Percentiles rank a stretch among this genome's conserved stretches.
phyloP scores from a whole-genome alignment of 1,140 invertebrate species.

The Adelges cooleyi region DNA sequence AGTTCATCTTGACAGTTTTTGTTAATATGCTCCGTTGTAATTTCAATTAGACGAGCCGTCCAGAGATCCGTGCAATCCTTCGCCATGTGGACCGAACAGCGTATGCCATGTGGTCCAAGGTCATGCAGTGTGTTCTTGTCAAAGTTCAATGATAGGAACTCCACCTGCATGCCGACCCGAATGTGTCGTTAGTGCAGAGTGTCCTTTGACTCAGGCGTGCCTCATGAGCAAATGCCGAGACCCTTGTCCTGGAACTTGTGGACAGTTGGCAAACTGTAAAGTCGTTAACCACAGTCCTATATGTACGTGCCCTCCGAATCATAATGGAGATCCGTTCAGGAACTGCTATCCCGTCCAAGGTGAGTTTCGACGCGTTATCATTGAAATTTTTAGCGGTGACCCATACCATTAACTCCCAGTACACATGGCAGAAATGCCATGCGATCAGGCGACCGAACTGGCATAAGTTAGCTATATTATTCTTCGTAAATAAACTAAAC shows the following conservation, averaged over 20 bases:
- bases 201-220: slow-evolving; percentile 61
- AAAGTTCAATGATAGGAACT: slow-evolving; percentile 46
- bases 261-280: slow-evolving; percentile 58
- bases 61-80: slow-evolving; percentile 41
- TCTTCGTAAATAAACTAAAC: slow-evolving; percentile 33
- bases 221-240: slow-evolving; percentile 64
- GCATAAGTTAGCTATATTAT: slow-evolving; percentile 24
- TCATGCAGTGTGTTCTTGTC: slow-evolving; percentile 56
- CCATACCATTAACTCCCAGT: no score
- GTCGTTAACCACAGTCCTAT: slow-evolving; percentile 54
- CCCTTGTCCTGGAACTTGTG: slow-evolving; percentile 68
- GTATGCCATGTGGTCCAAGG: slow-evolving; percentile 53
- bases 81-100: slow-evolving; percentile 59
- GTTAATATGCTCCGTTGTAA: not conserved
- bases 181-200: slow-evolving; percentile 67
- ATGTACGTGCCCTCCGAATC: slow-evolving; percentile 42
- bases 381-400: no score
- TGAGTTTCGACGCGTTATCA: slow-evolving; percentile 8
- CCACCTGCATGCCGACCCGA: slow-evolving; percentile 66
- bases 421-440: no score
- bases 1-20: not conserved
- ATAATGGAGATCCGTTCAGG: slow-evolving; percentile 47
- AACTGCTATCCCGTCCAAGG: slow-evolving; percentile 39
- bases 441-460: no score
- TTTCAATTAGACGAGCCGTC: slow-evolving; percentile 30